Evolutionary conservation across 1,140 invertebrate genomes (phyloP).

Genomic region (Oryzaephilus surinamensis): DNA sequence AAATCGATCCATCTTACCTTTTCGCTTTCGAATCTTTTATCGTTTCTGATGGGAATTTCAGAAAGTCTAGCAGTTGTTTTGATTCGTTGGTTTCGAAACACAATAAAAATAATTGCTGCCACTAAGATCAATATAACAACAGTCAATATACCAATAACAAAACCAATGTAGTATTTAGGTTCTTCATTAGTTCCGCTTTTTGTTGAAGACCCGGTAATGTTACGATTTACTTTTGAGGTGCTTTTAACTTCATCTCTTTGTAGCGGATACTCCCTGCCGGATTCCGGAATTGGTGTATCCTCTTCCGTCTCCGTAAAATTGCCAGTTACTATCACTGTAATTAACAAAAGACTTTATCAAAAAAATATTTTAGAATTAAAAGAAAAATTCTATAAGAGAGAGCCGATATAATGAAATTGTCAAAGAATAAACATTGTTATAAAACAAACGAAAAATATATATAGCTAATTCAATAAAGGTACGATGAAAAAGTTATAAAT

Average conservation of each 20-base stretch:
- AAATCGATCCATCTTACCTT: constrained; percentile 19
- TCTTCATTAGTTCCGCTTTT: constrained; percentile 36
- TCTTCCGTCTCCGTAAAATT: constrained; percentile 59
- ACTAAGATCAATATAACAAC: constrained; percentile 60
- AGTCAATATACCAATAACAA: constrained; percentile 64
- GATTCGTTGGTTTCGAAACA: constrained; percentile 53
- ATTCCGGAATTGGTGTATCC: constrained; percentile 31
- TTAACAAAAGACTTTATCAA: too few relatives aligned
- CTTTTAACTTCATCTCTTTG: constrained; percentile 58
- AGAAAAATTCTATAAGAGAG: too few relatives aligned
- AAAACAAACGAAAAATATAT: too few relatives aligned
- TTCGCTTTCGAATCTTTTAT: constrained; percentile 14
- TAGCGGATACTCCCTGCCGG: constrained; percentile 47
- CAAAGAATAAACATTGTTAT: too few relatives aligned
- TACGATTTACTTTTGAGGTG: constrained; percentile 42
- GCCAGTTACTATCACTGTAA: constrained; percentile 49
- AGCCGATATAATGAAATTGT: too few relatives aligned
- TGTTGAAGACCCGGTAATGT: constrained; percentile 12
- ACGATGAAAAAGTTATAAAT: too few relatives aligned
- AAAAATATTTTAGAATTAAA: too few relatives aligned
- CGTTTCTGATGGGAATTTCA: constrained; percentile 25
- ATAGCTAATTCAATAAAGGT: too few relatives aligned
- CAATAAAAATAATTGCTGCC: constrained; percentile 59
- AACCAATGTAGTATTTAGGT: constrained; percentile 51
- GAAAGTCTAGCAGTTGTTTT: constrained; percentile 37